Percentiles rank a stretch among this genome's conserved stretches.
These are phyloP conservation scores for Paraplagusia blochii DNA, from an alignment of 2,113 vertebrate genomes.

Conservation along the genomic window DNA sequence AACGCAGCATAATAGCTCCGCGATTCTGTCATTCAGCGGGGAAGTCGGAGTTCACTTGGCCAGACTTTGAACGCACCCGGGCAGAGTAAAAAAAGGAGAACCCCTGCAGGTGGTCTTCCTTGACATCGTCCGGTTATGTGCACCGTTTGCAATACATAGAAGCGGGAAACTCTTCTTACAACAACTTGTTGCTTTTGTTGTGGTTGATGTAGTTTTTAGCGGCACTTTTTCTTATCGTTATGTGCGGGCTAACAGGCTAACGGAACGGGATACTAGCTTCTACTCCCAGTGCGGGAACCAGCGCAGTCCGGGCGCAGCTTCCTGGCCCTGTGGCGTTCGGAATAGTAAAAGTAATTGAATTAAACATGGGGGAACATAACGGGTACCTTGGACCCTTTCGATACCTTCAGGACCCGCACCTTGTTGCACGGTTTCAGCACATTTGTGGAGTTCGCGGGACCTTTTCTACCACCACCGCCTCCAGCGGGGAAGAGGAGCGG, in stretches of 20 bases:
- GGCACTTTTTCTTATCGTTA: slow-evolving; percentile 7
- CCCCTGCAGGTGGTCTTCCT: background rate
- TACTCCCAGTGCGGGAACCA: slow-evolving; percentile 9
- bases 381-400: slow-evolving; percentile 47
- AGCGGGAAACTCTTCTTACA: rapidly evolving
- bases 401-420: slow-evolving; percentile 82
- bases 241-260: slow-evolving; percentile 37
- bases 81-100: background rate
- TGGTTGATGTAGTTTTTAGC: slow-evolving; percentile 2
- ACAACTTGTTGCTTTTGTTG: background rate
- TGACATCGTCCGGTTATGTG: background rate
- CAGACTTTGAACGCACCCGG: slow-evolving; percentile 6
- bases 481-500: slow-evolving; percentile 15
- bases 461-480: slow-evolving; percentile 20
- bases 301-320: slow-evolving; percentile 10
- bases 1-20: slow-evolving; percentile 17
- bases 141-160: background rate
- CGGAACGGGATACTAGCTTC: slow-evolving; percentile 39
- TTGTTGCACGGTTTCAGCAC: slow-evolving; percentile 88
- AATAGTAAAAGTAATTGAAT: background rate
- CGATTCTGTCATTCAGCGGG: slow-evolving; percentile 50
- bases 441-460: slow-evolving; percentile 83
- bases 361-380: slow-evolving; percentile 55
- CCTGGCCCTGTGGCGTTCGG: background rate
- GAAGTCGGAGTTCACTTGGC: slow-evolving; percentile 12